Base-by-base conservation (phyloP, 1,140 invertebrate genomes). In the Bilobella aurantiaca region DNA sequence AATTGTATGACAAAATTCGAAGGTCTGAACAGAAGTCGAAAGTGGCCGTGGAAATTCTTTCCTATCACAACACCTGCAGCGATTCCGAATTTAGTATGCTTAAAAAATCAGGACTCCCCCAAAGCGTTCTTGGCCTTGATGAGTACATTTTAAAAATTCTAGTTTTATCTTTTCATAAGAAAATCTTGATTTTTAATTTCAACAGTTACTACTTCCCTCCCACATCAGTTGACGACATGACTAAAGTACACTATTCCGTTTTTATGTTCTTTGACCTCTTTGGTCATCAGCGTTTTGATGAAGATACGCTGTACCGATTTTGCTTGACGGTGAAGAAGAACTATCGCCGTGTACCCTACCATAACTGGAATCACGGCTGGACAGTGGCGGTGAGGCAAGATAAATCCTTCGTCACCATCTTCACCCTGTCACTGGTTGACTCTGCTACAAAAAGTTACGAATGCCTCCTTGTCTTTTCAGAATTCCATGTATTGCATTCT, bases 341-440 rank as follows among this genome's bases (percentile, higher is more conserved):
- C 77, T 92, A 92, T 75, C 78, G 89, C 27, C 79, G 83, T 30
- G 88, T 91, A 0, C 86, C 87, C 0, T 90, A 91, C 74, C 90
- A 92, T 76, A 92, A 92, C 77, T 92, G 89, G 85, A 84, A 85
- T 21, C 89, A 92, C 74, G 90, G 87, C 0, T 92, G 90, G 80
- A 85, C 86, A 3, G 89, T 92, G 0, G 88, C 89, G 1, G n/a
- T n/a, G n/a, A n/a, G n/a, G n/a, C n/a, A n/a, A n/a, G n/a, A n/a
- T n/a, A n/a, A n/a, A n/a, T n/a, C n/a, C n/a, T n/a, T n/a, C n/a
- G n/a, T n/a, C n/a, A n/a, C n/a, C n/a, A n/a, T n/a, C n/a, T n/a
- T n/a, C n/a, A n/a, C n/a, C n/a, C n/a, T n/a, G n/a, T n/a, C n/a
- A n/a, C n/a, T n/a, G n/a, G n/a, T n/a, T n/a, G n/a, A n/a, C n/a